These are phyloP conservation scores for Bettongia penicillata DNA, from an alignment of 2,113 vertebrate species.

Conservation along the genomic window DNA sequence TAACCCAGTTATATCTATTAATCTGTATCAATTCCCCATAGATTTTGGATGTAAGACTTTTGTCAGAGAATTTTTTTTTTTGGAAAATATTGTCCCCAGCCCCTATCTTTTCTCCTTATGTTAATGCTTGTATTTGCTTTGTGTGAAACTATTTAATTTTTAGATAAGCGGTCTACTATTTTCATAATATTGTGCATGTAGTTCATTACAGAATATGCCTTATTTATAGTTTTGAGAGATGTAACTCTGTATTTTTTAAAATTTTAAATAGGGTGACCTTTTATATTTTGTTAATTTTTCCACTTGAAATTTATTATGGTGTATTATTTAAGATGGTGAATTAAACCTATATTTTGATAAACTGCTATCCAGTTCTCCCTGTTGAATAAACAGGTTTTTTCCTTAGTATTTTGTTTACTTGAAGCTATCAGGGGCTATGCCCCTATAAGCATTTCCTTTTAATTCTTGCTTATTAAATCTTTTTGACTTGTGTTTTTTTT, in stretches of 20 bases:
- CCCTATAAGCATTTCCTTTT: background rate
- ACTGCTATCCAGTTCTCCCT: background rate
- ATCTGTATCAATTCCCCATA: background rate
- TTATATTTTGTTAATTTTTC: background rate
- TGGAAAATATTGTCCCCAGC: background rate
- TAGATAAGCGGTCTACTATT: too few relatives aligned
- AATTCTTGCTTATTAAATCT: background rate
- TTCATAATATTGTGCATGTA: too few relatives aligned
- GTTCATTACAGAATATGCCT: too few relatives aligned
- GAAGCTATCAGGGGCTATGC: background rate
- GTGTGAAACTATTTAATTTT: too few relatives aligned
- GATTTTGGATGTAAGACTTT: background rate
- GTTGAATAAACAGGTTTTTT: background rate
- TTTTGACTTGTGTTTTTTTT: background rate
- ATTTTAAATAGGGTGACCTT: too few relatives aligned
- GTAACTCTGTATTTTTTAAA: too few relatives aligned
- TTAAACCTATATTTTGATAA: background rate
- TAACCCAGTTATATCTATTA: background rate
- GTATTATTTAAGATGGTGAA: background rate
- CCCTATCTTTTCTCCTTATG: background rate
- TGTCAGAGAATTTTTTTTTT: background rate
- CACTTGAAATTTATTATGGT: background rate
- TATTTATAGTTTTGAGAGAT: too few relatives aligned
- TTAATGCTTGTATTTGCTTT: too few relatives aligned
- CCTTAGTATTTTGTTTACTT: background rate